These are phyloP conservation scores for Zingel zingel DNA, from an alignment of 2,113 vertebrate genomes.

Conservation along the genomic window DNA sequence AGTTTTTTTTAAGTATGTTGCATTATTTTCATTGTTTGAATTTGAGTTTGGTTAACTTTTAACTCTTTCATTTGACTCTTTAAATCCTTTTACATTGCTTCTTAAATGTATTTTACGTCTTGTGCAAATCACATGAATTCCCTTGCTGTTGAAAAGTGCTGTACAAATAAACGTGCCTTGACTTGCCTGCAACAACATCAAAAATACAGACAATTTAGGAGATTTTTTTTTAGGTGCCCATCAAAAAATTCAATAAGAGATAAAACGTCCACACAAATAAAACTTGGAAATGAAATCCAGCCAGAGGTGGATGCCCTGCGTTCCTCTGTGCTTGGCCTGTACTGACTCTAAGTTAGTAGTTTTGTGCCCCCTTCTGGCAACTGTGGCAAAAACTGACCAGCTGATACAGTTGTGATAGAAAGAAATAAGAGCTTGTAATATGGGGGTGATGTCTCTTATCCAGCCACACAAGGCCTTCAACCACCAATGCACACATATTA, in stretches of 20 bases:
- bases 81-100: neutral
- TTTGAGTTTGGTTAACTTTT: neutral
- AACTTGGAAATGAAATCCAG: neutral
- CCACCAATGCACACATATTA: neutral
- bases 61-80: neutral
- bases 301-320: conserved; percentile 43
- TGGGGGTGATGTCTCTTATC: neutral
- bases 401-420: conserved; percentile 30
- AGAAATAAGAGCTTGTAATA: conserved; percentile 23
- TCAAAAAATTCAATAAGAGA: neutral
- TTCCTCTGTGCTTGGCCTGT: conserved; percentile 17
- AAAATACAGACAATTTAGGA: neutral
- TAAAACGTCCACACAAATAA: neutral
- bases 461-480: conserved; percentile 20
- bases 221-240: neutral
- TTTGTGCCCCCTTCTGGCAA: conserved; percentile 93
- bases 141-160: neutral
- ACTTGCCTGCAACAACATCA: neutral
- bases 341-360: conserved; percentile 72
- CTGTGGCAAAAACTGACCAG: conserved; percentile 41
- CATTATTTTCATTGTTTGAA: neutral
- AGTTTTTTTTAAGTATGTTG: neutral
- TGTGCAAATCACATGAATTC: neutral
- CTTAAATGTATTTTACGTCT: neutral
- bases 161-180: neutral